These are phyloP conservation scores for Acleris literana DNA, from an alignment of 2,888 invertebrate species.

Conservation along the genomic window DNA sequence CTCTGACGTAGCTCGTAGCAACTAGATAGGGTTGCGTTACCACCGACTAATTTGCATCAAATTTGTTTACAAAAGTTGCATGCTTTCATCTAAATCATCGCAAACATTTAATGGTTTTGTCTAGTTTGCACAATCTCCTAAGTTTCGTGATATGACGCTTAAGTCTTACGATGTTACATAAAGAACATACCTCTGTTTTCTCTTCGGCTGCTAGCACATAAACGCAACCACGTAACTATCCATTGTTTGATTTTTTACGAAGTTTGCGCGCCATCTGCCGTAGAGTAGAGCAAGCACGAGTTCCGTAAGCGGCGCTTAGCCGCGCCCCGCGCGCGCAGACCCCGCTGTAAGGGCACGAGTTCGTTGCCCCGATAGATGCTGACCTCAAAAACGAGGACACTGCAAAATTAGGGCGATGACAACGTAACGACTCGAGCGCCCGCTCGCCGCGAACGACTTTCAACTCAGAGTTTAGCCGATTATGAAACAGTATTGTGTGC, in stretches of 20 bases:
- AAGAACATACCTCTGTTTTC: not conserved
- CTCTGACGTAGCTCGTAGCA: conserved; percentile 46
- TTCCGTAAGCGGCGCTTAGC: conserved; percentile 48
- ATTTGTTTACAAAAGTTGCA: conserved; percentile 16
- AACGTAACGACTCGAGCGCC: conserved; percentile 80
- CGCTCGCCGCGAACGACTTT: conserved; percentile 56
- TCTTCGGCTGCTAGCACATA: not conserved
- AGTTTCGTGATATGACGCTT: not conserved
- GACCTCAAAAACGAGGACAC: conserved; percentile 89
- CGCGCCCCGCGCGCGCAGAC: conserved; percentile 55
- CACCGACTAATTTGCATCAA: conserved; percentile 15
- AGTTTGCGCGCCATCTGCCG: conserved; percentile 67
- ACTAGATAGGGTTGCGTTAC: conserved; percentile 56
- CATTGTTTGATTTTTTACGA: conserved; percentile 14
- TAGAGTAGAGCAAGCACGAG: conserved; percentile 57
- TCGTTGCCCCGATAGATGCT: conserved; percentile 84
- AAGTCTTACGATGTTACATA: not conserved
- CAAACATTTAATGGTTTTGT: not conserved
- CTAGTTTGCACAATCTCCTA: not conserved
- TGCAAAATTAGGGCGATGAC: conserved; percentile 85
- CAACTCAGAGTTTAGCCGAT: conserved; percentile 49
- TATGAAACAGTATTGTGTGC: conserved; percentile 53
- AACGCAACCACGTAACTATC: conserved; percentile 6
- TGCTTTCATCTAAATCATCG: not conserved
- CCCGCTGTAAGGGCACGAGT: conserved; percentile 82